Percentiles rank a stretch among this genome's conserved stretches.
Conservation (phyloP, 2,888 invertebrate species). For the Julus scandinavius region DNA sequence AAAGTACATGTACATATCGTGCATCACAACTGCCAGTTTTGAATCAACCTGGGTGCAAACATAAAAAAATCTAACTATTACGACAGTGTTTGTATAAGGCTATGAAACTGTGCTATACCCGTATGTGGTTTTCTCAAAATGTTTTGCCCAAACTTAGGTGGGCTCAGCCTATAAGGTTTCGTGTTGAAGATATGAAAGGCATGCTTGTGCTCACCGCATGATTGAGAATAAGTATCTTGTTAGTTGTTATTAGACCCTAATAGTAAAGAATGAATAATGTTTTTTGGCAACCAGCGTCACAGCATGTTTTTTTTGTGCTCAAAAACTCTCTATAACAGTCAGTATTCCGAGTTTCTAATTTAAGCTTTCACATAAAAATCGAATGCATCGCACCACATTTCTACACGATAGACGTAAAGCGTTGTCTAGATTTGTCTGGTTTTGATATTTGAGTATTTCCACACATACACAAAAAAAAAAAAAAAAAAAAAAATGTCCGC, state of each 20-base stretch:
- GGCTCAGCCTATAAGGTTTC: slow-evolving; percentile 14
- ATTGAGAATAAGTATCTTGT: slow-evolving; percentile 15
- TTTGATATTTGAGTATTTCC: background rate
- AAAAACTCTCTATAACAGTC: background rate
- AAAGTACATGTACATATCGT: too few species aligned
- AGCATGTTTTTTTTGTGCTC: background rate
- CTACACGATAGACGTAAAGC: background rate
- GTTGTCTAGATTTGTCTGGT: background rate
- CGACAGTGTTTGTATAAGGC: too few species aligned
- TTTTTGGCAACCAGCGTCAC: background rate
- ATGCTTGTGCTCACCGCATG: slow-evolving; percentile 14
- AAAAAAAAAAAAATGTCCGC: background rate
- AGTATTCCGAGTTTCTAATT: background rate
- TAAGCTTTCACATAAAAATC: background rate
- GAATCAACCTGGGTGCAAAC: too few species aligned
- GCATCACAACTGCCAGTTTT: too few species aligned
- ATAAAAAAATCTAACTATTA: too few species aligned
- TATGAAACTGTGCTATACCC: background rate
- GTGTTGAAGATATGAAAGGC: background rate
- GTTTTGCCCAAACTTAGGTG: background rate
- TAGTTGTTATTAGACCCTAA: slow-evolving; percentile 11
- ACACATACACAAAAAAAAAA: too few species aligned
- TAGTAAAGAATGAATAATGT: background rate
- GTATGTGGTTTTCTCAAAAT: background rate
- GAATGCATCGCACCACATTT: background rate